A percentile compares a stretch with the other conserved stretches of the same genome.
Conservation (phyloP, 2,113 vertebrate genomes). For the Mustela lutreola region DNA sequence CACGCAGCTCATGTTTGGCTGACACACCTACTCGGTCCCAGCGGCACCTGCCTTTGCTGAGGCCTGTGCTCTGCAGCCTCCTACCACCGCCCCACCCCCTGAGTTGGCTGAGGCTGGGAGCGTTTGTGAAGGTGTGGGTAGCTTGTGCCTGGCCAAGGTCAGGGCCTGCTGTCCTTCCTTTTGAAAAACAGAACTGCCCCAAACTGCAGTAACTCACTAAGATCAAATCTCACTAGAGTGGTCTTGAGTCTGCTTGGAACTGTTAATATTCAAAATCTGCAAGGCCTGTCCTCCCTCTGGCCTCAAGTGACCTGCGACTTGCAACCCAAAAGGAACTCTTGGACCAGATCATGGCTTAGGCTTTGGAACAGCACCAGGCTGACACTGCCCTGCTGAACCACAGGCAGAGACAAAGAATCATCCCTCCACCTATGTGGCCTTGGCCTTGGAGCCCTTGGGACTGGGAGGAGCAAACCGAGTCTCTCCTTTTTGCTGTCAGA, state of each 20-base stretch:
- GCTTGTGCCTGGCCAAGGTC: slow-evolving; percentile 11
- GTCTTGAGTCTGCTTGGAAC: neutral
- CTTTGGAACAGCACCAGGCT: neutral
- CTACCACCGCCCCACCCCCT: neutral
- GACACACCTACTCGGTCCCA: neutral
- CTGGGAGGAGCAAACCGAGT: neutral
- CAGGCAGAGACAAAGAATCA: too few species aligned
- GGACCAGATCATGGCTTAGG: neutral
- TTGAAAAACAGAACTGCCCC: neutral
- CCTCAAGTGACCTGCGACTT: neutral
- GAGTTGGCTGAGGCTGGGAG: neutral
- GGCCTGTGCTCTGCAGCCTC: neutral
- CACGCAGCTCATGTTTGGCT: neutral
- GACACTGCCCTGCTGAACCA: neutral
- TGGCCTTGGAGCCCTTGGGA: neutral
- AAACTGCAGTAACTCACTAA: neutral
- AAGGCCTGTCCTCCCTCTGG: neutral
- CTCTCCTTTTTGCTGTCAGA: too few species aligned
- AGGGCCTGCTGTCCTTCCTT: neutral
- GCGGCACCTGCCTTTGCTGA: neutral
- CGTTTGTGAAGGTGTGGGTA: neutral
- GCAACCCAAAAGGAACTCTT: neutral
- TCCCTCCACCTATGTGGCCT: fast-evolving
- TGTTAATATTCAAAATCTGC: neutral
- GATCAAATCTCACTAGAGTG: neutral